These are phyloP conservation scores for Tupaia chinensis DNA, from an alignment of 2,113 vertebrate genomes.

Conservation along the genomic window DNA sequence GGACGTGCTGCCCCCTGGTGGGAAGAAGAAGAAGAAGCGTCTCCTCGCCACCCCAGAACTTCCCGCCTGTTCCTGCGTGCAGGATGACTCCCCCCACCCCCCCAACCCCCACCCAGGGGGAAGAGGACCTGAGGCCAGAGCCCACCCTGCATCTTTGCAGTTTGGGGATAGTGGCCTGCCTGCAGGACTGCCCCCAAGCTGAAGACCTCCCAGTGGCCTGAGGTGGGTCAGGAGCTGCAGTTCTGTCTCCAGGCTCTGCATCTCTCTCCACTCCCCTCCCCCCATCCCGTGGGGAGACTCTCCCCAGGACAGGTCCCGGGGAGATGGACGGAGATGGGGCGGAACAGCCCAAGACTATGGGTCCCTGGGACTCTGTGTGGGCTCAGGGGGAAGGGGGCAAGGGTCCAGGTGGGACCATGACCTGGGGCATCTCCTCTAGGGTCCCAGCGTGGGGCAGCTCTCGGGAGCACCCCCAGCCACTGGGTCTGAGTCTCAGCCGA, in stretches of 20 bases:
- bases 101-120: too few species aligned
- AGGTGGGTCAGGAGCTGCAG: background rate
- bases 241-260: background rate
- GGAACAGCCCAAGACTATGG: too few species aligned
- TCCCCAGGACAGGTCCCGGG: background rate
- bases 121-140: background rate
- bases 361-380: too few species aligned
- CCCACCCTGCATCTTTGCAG: background rate
- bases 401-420: background rate
- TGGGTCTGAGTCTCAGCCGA: background rate
- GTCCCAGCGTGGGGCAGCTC: background rate
- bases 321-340: background rate
- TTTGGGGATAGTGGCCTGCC: background rate
- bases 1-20: slow-evolving; percentile 62
- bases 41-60: background rate
- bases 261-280: too few species aligned
- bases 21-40: background rate
- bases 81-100: too few species aligned
- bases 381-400: background rate
- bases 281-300: too few species aligned
- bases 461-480: background rate
- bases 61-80: background rate
- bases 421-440: background rate
- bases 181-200: background rate
- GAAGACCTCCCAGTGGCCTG: background rate